Percentiles rank a stretch among this genome's conserved stretches.
phyloP scores from a whole-genome alignment of 1,140 invertebrate genomes.

The Pseudomyrmex flavicornis region DNA sequence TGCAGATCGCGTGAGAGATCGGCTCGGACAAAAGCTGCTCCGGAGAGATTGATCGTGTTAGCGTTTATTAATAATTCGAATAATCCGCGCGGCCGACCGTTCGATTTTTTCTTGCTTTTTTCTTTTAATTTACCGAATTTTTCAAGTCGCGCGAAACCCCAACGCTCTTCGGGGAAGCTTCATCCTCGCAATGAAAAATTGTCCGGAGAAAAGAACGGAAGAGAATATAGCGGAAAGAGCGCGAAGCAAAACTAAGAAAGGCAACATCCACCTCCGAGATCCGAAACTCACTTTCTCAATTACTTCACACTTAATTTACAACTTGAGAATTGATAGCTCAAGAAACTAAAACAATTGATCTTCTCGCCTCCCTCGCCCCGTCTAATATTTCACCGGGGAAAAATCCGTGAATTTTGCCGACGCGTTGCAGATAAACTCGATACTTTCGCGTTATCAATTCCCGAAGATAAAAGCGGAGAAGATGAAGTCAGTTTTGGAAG shows the following conservation, averaged over 20 bases:
- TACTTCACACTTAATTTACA: neutral
- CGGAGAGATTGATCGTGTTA: constrained; percentile 60
- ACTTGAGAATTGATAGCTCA: neutral
- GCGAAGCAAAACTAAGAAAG: too few species aligned
- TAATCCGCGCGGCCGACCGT: constrained; percentile 40
- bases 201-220: too few species aligned
- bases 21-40: constrained; percentile 39
- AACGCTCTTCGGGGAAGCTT: neutral
- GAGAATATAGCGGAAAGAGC: too few species aligned
- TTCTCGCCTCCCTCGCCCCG: neutral
- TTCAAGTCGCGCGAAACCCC: constrained; percentile 10
- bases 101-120: constrained; percentile 30
- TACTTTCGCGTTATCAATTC: neutral
- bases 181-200: neutral
- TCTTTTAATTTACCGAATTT: constrained; percentile 29
- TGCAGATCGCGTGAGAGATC: constrained; percentile 29
- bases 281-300: too few species aligned
- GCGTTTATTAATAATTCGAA: constrained; percentile 70
- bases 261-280: too few species aligned
- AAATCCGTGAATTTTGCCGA: neutral
- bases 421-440: constrained; percentile 6
- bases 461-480: neutral
- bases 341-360: neutral
- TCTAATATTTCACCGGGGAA: neutral
- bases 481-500: neutral